Evolutionary conservation across 2,797 vertebrate species (phyloP).

Genomic region (Leptatherina wallacei): DNA sequence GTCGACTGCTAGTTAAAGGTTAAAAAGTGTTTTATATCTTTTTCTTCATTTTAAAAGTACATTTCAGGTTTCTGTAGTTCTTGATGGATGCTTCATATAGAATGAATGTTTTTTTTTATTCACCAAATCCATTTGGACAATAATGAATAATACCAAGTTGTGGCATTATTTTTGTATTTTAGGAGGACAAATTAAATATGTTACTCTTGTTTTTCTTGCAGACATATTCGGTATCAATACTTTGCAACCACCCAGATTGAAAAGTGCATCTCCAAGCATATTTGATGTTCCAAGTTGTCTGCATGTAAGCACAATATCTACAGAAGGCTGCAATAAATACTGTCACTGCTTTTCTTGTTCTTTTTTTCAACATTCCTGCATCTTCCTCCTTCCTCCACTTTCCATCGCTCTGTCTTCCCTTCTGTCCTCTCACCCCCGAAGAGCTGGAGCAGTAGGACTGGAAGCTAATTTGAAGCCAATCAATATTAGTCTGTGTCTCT

Average conservation of each 20-base stretch:
- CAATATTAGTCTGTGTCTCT: constrained; percentile 81
- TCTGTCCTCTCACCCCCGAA: constrained; percentile 21
- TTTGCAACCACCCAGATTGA: neutral
- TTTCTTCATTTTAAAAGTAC: no score
- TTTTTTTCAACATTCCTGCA: constrained; percentile 8
- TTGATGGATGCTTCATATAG: no score
- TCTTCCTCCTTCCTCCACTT: constrained; percentile 29
- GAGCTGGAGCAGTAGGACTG: constrained; percentile 62
- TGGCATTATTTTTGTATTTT: neutral
- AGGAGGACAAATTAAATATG: neutral
- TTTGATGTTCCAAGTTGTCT: constrained; percentile 16
- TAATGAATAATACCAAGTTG: neutral
- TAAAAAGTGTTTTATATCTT: no score
- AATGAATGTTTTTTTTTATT: no score
- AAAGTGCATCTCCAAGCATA: neutral
- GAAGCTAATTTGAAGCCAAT: constrained; percentile 82
- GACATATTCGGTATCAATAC: neutral
- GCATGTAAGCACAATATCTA: constrained; percentile 8
- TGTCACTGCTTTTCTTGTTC: constrained; percentile 27
- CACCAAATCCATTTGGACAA: neutral
- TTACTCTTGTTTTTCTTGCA: no score
- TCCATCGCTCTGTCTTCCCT: constrained; percentile 6
- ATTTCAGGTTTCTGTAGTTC: no score
- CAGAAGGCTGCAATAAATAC: constrained; percentile 27
- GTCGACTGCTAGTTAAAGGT: no score